A percentile compares a stretch with the other conserved stretches of the same genome.
These are phyloP conservation scores for Drosophila dunni DNA, from an alignment of 1,140 invertebrate species.

Conservation along the genomic window DNA sequence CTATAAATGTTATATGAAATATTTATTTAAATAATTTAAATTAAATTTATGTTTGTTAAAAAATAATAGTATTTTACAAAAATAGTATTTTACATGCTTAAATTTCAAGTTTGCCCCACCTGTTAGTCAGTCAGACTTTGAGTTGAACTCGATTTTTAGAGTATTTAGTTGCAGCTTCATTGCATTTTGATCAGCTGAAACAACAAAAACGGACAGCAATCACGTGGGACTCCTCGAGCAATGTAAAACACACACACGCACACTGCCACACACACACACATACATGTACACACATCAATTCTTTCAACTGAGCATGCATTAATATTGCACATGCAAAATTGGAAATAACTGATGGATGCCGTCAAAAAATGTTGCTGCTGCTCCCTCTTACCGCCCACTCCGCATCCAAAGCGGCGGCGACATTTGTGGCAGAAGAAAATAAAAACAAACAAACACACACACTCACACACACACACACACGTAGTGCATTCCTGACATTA, in stretches of 20 bases:
- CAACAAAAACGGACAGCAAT: slow-evolving; percentile 47
- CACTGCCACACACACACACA: background rate
- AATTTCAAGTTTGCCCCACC: no score
- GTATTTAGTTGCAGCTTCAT: slow-evolving; percentile 35
- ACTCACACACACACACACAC: slow-evolving; percentile 25
- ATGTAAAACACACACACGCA: slow-evolving; percentile 14
- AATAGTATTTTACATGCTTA: no score
- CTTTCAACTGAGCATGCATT: slow-evolving; percentile 53
- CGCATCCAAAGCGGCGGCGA: slow-evolving; percentile 39
- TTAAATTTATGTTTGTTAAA: no score
- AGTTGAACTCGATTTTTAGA: background rate
- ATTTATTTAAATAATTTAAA: no score
- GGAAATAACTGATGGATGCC: slow-evolving; percentile 80
- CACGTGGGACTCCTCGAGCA: slow-evolving; percentile 35
- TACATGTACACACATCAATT: background rate
- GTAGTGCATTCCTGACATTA: slow-evolving; percentile 72
- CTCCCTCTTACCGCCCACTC: background rate
- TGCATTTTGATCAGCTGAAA: slow-evolving; percentile 59
- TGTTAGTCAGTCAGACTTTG: no score
- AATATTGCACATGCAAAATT: slow-evolving; percentile 77
- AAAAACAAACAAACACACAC: slow-evolving; percentile 16
- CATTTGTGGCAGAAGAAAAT: slow-evolving; percentile 52
- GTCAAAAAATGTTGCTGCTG: slow-evolving; percentile 72
- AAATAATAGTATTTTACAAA: no score
- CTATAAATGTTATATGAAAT: no score